These are phyloP conservation scores for Anomalospiza imberbis DNA, from an alignment of 2,797 vertebrate genomes.

Conservation along the genomic window DNA sequence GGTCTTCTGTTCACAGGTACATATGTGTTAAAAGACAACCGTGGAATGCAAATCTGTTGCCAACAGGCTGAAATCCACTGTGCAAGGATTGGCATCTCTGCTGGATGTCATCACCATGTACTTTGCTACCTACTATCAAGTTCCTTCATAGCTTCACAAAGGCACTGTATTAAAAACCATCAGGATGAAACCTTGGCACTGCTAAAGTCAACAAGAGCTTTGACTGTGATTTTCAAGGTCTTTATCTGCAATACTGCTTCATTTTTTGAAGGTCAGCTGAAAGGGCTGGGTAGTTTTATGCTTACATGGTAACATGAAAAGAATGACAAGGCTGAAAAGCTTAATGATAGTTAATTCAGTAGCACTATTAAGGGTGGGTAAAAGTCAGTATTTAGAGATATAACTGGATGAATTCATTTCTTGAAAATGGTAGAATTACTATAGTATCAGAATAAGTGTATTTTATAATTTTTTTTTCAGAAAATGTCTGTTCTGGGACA, in stretches of 20 bases:
- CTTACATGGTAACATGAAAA: background rate
- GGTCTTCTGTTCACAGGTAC: background rate
- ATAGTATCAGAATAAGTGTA: background rate
- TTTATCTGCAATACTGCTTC: background rate
- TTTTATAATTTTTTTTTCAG: background rate
- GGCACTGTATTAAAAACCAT: background rate
- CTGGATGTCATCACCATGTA: background rate
- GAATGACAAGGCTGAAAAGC: background rate
- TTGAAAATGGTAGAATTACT: background rate
- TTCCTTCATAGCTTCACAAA: background rate
- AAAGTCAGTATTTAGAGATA: background rate
- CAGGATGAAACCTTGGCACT: background rate
- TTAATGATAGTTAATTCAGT: background rate
- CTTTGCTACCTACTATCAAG: background rate
- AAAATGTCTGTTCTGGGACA: background rate
- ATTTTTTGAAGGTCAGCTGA: background rate
- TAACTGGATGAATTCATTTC: background rate
- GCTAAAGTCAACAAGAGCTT: background rate
- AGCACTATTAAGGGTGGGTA: background rate
- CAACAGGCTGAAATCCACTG: background rate
- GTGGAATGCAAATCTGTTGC: background rate
- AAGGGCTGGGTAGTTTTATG: background rate
- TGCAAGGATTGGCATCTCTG: background rate
- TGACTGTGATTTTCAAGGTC: background rate
- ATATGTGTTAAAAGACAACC: background rate